Percentiles rank a stretch among this genome's conserved stretches.
phyloP scores from a whole-genome alignment of 2,797 vertebrate species.

The Melanotaenia maccullochi region DNA sequence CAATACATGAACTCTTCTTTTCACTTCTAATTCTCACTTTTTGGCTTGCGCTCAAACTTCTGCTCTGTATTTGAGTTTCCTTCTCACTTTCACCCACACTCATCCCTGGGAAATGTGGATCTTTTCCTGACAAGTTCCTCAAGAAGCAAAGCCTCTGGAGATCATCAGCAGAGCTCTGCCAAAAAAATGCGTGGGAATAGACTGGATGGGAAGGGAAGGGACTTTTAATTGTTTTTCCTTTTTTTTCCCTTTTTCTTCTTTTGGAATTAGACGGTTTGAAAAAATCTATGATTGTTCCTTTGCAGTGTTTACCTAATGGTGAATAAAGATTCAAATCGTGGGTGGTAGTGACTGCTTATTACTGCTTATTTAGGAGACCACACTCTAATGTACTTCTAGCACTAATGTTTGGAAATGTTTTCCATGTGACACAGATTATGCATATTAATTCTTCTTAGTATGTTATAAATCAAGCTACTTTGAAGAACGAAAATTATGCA shows the following conservation, averaged over 20 bases:
- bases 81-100: conserved; percentile 84
- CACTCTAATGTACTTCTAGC: conserved; percentile 35
- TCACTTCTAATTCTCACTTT: conserved; percentile 76
- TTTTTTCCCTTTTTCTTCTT: conserved; percentile 68
- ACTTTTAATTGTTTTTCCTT: conserved; percentile 89
- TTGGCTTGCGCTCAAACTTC: conserved; percentile 76
- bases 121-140: conserved; percentile 98
- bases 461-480: conserved; percentile 76
- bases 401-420: conserved; percentile 64
- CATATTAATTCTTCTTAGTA: conserved; percentile 70
- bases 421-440: conserved; percentile 73
- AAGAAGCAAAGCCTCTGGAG: conserved; percentile 95
- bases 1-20: conserved; percentile 78
- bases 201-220: conserved; percentile 90
- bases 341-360: conserved; percentile 65
- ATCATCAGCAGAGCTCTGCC: conserved; percentile 93
- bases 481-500: conserved; percentile 73
- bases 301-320: conserved; percentile 77
- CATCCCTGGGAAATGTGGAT: conserved; percentile 95
- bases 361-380: conserved; percentile 41
- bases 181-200: conserved; percentile 98
- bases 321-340: conserved; percentile 66
- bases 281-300: conserved; percentile 81
- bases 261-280: conserved; percentile 85
- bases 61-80: conserved; percentile 77